Conservation (phyloP, 2,888 invertebrate species). For the Agapostemon virescens region DNA sequence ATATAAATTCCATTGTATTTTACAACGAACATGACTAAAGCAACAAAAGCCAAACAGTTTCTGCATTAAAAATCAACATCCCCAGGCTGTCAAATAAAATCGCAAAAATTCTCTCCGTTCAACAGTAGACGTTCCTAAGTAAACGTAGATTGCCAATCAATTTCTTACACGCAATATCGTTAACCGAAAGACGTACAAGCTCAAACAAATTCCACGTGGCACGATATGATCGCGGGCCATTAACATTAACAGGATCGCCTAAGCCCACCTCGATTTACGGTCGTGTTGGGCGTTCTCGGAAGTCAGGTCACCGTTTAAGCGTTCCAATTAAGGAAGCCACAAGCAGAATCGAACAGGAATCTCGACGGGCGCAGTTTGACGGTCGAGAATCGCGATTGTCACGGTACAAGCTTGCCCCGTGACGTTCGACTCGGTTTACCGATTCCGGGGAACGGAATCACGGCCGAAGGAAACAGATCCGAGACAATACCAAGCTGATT, state of each 20-base stretch:
- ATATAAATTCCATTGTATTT: no score
- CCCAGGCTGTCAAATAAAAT: background rate
- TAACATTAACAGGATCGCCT: slow-evolving; percentile 33
- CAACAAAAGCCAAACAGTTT: no score
- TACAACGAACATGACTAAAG: no score
- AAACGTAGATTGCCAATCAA: background rate
- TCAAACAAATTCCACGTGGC: slow-evolving; percentile 29
- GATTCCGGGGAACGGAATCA: slow-evolving; percentile 56
- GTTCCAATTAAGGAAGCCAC: slow-evolving; percentile 58
- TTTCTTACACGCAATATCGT: background rate
- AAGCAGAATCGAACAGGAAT: slow-evolving; percentile 28
- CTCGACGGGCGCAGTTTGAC: slow-evolving; percentile 16
- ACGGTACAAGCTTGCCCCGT: slow-evolving; percentile 57
- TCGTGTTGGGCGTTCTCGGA: slow-evolving; percentile 53
- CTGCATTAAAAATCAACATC: background rate
- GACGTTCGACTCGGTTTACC: slow-evolving; percentile 48
- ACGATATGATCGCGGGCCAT: slow-evolving; percentile 36
- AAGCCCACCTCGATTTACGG: slow-evolving; percentile 36
- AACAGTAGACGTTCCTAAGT: background rate
- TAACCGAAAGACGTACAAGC: background rate
- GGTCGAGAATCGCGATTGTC: slow-evolving; percentile 57
- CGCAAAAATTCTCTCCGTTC: background rate
- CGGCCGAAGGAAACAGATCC: slow-evolving; percentile 46
- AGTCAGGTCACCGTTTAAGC: slow-evolving; percentile 45
- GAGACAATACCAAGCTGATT: slow-evolving; percentile 56